A percentile compares a stretch with the other conserved stretches of the same genome.
Evolutionary conservation across 2,113 vertebrate species (phyloP).

Genomic region (Pluvialis apricaria): DNA sequence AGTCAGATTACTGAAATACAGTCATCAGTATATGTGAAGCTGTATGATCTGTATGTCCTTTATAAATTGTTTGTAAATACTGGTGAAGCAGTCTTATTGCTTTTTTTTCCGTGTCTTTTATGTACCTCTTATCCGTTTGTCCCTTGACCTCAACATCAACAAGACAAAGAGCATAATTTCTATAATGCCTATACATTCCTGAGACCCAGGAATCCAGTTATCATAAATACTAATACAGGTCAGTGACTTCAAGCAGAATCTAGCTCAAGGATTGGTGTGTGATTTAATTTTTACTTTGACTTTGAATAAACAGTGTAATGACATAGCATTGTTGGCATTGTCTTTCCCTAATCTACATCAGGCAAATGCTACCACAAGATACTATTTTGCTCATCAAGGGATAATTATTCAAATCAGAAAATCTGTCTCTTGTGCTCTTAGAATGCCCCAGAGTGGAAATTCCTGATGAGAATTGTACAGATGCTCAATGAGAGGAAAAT

Average conservation of each 20-base stretch:
- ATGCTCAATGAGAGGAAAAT: not conserved
- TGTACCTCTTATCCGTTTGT: not conserved
- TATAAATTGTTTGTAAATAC: not conserved
- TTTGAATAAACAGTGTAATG: not conserved
- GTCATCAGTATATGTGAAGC: not conserved
- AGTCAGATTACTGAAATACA: not conserved
- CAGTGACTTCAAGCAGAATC: not conserved
- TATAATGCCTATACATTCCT: not conserved
- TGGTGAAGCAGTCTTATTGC: accelerated
- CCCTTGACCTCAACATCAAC: not conserved
- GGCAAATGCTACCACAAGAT: not conserved
- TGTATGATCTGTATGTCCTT: not conserved
- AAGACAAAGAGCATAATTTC: not conserved
- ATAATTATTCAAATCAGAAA: conserved; percentile 13
- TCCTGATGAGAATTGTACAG: conserved; percentile 32
- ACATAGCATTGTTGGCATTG: not conserved
- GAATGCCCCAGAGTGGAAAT: not conserved
- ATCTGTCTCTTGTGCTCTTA: conserved; percentile 3
- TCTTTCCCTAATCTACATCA: not conserved
- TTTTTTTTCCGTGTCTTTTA: not conserved
- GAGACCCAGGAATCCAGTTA: not conserved
- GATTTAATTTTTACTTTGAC: conserved; percentile 11
- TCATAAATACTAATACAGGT: not conserved
- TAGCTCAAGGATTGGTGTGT: not conserved
- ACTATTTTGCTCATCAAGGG: not conserved